phyloP scores from a whole-genome alignment of 2,797 vertebrate species.

The Sebastiscus tertius region DNA sequence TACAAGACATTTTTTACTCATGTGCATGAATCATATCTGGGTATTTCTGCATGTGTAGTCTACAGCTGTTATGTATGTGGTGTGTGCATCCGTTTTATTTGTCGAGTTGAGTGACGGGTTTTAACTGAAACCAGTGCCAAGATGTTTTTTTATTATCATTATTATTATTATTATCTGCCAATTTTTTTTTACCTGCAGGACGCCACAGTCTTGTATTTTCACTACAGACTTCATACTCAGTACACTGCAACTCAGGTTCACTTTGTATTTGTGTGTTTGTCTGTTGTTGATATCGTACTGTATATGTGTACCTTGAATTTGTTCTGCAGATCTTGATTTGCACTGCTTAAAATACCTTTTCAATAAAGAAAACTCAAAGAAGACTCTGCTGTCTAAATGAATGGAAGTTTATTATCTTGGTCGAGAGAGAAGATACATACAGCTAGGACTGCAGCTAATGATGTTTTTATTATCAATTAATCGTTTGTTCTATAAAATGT shows the following conservation, averaged over 20 bases:
- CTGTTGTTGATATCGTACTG: conserved; percentile 58
- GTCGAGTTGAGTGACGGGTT: conserved; percentile 10
- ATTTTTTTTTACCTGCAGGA: conserved; percentile 9
- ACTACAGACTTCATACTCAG: conserved; percentile 25
- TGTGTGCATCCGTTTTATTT: neutral
- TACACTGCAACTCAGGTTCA: conserved; percentile 72
- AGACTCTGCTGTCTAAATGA: neutral
- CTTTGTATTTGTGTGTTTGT: conserved; percentile 55
- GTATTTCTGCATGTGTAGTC: conserved; percentile 21
- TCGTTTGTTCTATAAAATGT: neutral
- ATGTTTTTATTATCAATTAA: neutral
- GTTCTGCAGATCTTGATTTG: conserved; percentile 59
- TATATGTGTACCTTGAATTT: conserved; percentile 63
- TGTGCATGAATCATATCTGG: conserved; percentile 11
- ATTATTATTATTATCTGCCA: conserved; percentile 38
- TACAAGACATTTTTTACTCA: neutral
- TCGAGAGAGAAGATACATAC: neutral
- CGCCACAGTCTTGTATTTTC: conserved; percentile 1
- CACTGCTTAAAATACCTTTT: conserved; percentile 62
- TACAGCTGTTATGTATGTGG: neutral
- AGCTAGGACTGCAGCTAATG: neutral
- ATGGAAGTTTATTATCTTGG: neutral
- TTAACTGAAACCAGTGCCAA: conserved; percentile 50
- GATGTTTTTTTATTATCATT: neutral
- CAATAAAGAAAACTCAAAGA: conserved; percentile 44